Conservation (phyloP, 2,888 invertebrate species). For the Dynastes tityus region DNA sequence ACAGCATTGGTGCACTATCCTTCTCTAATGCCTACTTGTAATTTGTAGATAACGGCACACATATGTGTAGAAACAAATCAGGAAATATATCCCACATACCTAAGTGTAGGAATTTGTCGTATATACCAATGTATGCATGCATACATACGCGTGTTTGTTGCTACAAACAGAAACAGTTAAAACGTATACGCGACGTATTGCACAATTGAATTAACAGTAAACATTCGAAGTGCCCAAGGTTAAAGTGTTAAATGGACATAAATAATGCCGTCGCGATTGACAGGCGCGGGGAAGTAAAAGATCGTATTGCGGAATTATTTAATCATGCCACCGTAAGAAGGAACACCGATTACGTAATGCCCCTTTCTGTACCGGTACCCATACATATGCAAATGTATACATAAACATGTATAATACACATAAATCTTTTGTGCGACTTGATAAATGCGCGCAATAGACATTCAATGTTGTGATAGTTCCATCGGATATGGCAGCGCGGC, state of each 20-base stretch:
- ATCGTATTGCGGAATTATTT: slow-evolving; percentile 26
- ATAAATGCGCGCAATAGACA: slow-evolving; percentile 32
- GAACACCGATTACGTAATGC: slow-evolving; percentile 31
- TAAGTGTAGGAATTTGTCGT: too few species aligned
- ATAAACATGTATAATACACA: not conserved
- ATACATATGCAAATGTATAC: too few species aligned
- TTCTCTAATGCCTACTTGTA: too few species aligned
- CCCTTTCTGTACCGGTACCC: not conserved
- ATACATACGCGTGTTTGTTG: not conserved
- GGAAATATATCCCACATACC: too few species aligned
- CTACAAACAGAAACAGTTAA: slow-evolving; percentile 6
- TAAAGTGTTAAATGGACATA: slow-evolving; percentile 29
- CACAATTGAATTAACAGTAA: slow-evolving; percentile 43
- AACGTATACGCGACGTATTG: slow-evolving; percentile 14
- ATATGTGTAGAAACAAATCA: too few species aligned
- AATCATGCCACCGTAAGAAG: slow-evolving; percentile 34
- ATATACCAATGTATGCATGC: not conserved
- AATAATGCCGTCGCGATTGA: slow-evolving; percentile 24
- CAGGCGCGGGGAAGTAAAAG: not conserved
- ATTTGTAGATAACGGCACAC: too few species aligned
- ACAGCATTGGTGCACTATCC: too few species aligned
- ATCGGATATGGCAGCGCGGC: slow-evolving; percentile 36
- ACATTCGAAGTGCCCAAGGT: slow-evolving; percentile 31
- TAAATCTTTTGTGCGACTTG: slow-evolving; percentile 29
- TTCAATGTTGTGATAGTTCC: slow-evolving; percentile 34